Base-by-base conservation (phyloP, 2,797 vertebrate genomes). In the Takifugu rubripes region DNA sequence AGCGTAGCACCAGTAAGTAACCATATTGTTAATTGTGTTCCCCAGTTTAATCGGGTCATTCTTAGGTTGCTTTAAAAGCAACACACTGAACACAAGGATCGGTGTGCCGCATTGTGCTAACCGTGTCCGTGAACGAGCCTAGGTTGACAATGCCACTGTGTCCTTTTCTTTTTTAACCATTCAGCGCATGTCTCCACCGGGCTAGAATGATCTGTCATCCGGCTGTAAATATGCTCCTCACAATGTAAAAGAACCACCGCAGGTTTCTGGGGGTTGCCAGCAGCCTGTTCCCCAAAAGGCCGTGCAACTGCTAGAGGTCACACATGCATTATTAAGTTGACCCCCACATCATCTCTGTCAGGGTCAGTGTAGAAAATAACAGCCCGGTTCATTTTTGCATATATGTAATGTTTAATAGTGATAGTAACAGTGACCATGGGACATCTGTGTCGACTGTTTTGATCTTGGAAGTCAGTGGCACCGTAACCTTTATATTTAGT, bases 191-290 rank as follows among this genome's bases (percentile, higher is more conserved):
- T 1, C 59, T 72, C 70, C 66, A 51, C 58, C 50, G 36, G 43
- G 54, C 83, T 71, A 59, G 79, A 86, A 87, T 55, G 46, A 71
- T 87, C 84, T 64, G 60, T 74, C 69, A 64, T 1, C 54, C 52
- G 52, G 25, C 54, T 46, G 58, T 3, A 51, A 25, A 52, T 53
- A 66, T 54, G 50, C 11, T 29, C 31, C n/a, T 57, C 27, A 74
- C 78, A 79, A 61, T 70, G 72, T 64, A 12, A 63, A 46, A 54
- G 24, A 68, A 58, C 52, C 44, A 57, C 59, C 17, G 17, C 1
- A 47, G 46, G 11, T 58, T 73, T 59, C 49, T 72, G 65, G 42
- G 6, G 31, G 52, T 25, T 62, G 51, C 64, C 71, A 46, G 54
- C 31, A 65, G 57, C 56, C 25, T 25, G 49, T 11, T 16, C 9